Evolutionary conservation across 2,797 vertebrate species (phyloP).

Genomic region (Oreortyx pictus): DNA sequence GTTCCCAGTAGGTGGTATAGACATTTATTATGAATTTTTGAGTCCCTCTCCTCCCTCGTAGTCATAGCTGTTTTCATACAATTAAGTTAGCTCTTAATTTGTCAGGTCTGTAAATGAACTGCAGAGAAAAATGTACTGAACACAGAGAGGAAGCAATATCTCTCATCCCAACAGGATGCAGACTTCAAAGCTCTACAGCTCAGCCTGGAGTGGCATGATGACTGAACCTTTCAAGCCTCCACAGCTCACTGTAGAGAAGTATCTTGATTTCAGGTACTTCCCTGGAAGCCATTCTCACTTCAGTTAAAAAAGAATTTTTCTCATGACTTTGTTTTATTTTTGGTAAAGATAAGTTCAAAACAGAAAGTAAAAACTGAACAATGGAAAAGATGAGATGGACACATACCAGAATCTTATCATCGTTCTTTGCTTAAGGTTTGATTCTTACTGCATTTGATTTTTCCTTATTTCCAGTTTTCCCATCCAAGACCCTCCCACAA

Average conservation of each 20-base stretch:
- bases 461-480: neutral
- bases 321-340: neutral
- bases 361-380: neutral
- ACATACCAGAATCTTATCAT: neutral
- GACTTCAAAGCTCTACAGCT: neutral
- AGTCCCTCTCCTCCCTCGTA: neutral
- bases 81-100: constrained; percentile 28
- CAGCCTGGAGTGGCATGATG: neutral
- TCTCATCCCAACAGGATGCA: neutral
- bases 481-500: neutral
- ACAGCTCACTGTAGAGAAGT: neutral
- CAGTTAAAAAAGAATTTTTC: neutral
- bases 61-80: neutral
- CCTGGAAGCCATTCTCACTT: neutral
- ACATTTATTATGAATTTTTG: neutral
- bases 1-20: neutral
- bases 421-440: neutral
- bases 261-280: neutral
- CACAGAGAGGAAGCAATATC: neutral
- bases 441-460: neutral
- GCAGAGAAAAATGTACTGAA: neutral
- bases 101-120: neutral
- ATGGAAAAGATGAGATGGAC: neutral
- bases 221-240: neutral
- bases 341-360: neutral